These are phyloP conservation scores for Sebastes aleutianus DNA, from an alignment of 2,797 vertebrate genomes.

Conservation along the genomic window DNA sequence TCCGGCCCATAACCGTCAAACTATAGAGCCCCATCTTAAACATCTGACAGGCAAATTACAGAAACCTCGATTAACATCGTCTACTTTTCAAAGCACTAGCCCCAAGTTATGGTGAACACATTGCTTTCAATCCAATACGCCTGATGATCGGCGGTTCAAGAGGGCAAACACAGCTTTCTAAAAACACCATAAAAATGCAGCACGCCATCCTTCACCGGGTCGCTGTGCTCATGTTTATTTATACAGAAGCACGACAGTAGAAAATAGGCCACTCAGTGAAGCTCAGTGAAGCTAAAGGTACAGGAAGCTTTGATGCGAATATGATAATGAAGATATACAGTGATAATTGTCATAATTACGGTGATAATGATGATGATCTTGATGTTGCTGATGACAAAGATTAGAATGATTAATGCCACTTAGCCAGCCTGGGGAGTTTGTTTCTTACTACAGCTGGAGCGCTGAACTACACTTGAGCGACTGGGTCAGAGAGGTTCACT, in stretches of 20 bases:
- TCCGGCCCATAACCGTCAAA: slow-evolving; percentile 3
- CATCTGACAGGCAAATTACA: slow-evolving; percentile 35
- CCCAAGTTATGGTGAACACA: slow-evolving; percentile 6
- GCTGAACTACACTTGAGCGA: slow-evolving; percentile 32
- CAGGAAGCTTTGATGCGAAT: slow-evolving; percentile 1
- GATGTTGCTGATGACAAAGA: slow-evolving; percentile 46
- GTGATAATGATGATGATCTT: slow-evolving; percentile 49
- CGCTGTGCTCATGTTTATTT: slow-evolving; percentile 51
- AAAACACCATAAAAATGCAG: slow-evolving; percentile 37
- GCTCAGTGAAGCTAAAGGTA: slow-evolving; percentile 14
- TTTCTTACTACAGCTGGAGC: slow-evolving; percentile 7
- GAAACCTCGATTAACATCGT: slow-evolving; percentile 28
- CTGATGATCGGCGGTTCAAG: slow-evolving; percentile 15
- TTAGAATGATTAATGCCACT: slow-evolving; percentile 51
- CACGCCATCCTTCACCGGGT: neutral
- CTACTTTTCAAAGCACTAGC: slow-evolving; percentile 20
- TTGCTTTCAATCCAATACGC: slow-evolving; percentile 6
- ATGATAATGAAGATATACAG: slow-evolving; percentile 38
- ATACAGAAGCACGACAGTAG: neutral
- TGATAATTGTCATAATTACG: slow-evolving; percentile 40
- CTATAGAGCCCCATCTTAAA: slow-evolving; percentile 18
- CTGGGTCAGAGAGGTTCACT: slow-evolving; percentile 55
- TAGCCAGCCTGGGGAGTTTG: slow-evolving; percentile 11
- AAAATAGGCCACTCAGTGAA: slow-evolving; percentile 4
- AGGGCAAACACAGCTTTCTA: slow-evolving; percentile 30